Conservation (phyloP, 2,113 vertebrate species). For the Orycteropus afer region DNA sequence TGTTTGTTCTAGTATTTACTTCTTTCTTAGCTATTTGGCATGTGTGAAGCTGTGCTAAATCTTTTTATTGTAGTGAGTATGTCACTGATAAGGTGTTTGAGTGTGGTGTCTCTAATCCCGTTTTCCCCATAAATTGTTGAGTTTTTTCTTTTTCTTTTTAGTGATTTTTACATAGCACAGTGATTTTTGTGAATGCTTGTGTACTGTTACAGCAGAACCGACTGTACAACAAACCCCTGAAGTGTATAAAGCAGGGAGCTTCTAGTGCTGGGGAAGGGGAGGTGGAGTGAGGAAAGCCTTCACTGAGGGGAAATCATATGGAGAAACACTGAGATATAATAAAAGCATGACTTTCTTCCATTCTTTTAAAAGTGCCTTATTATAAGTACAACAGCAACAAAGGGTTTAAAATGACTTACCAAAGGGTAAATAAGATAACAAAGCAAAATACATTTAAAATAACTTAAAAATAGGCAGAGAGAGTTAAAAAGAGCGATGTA, state of each 20-base stretch:
- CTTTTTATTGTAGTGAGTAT: neutral
- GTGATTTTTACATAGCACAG: neutral
- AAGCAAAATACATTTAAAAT: neutral
- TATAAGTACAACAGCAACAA: neutral
- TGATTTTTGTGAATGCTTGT: neutral
- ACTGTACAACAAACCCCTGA: neutral
- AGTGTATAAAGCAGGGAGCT: neutral
- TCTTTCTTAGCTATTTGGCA: neutral
- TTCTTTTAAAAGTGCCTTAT: neutral
- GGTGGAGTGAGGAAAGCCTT: neutral
- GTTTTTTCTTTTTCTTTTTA: too few species aligned
- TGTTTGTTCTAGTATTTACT: neutral
- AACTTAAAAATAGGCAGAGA: neutral
- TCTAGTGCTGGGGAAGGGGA: accelerated
- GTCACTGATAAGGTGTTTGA: neutral
- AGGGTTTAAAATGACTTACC: neutral
- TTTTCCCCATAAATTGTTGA: neutral
- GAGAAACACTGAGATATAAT: neutral
- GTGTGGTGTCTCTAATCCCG: neutral
- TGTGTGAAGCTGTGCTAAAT: neutral
- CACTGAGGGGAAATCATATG: neutral
- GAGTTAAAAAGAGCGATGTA: neutral
- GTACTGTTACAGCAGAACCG: accelerated
- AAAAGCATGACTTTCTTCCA: neutral
- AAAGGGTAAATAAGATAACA: neutral